These are phyloP conservation scores for Globia sparganii DNA, from an alignment of 2,888 invertebrate genomes.

Conservation along the genomic window DNA sequence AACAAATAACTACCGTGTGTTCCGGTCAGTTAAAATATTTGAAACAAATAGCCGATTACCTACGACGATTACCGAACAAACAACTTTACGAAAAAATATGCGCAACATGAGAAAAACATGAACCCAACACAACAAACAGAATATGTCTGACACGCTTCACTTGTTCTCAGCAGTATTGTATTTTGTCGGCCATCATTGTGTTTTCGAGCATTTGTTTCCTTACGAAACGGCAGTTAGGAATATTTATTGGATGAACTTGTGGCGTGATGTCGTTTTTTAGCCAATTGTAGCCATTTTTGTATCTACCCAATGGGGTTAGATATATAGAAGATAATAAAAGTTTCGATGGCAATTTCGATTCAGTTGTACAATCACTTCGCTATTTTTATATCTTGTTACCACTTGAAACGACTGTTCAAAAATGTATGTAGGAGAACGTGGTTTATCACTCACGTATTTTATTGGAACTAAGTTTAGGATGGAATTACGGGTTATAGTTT, in stretches of 20 bases:
- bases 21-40: constrained; percentile 62
- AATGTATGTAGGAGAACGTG: constrained; percentile 37
- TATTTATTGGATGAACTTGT: constrained; percentile 90
- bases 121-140: constrained; percentile 84
- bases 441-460: constrained; percentile 60
- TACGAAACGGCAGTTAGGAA: constrained; percentile 88
- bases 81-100: constrained; percentile 77
- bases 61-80: constrained; percentile 75
- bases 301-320: constrained; percentile 69
- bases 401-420: constrained; percentile 60
- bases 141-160: constrained; percentile 87
- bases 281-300: constrained; percentile 85
- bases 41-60: constrained; percentile 51
- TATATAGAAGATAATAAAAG: constrained; percentile 80
- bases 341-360: constrained; percentile 77
- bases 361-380: constrained; percentile 65
- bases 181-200: constrained; percentile 86
- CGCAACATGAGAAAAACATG: constrained; percentile 79
- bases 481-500: constrained; percentile 50
- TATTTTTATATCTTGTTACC: constrained; percentile 63
- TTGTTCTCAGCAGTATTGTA: constrained; percentile 86
- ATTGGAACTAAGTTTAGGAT: constrained; percentile 31
- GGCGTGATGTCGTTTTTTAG: constrained; percentile 87
- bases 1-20: constrained; percentile 57
- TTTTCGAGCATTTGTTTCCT: constrained; percentile 89